Evolutionary conservation across 2,797 vertebrate genomes (phyloP).

Genomic region (Arrhamphus sclerolepis): DNA sequence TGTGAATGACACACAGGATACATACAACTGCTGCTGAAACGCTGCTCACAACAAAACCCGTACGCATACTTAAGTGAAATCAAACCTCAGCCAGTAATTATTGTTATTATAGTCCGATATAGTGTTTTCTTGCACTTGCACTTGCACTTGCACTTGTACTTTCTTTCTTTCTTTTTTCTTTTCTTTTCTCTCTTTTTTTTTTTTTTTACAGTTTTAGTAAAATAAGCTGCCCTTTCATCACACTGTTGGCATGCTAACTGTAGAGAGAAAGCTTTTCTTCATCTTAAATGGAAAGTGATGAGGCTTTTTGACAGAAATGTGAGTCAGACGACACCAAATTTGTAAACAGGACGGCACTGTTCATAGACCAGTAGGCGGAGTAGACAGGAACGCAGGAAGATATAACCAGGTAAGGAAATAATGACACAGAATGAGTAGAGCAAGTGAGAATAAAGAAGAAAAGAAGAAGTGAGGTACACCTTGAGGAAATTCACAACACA

Average conservation of each 20-base stretch:
- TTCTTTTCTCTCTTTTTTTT: not conserved
- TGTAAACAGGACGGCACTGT: conserved; percentile 21
- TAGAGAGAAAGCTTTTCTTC: conserved; percentile 3
- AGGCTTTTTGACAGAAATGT: conserved; percentile 32
- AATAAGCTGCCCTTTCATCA: not conserved
- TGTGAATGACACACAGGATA: too few species aligned
- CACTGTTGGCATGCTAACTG: conserved; percentile 1
- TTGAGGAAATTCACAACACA: conserved; percentile 43
- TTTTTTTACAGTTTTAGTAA: not conserved
- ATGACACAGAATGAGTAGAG: conserved; percentile 60
- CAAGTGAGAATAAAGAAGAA: conserved; percentile 28
- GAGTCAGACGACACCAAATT: conserved; percentile 29
- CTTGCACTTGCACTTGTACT: too few species aligned
- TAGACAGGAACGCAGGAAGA: conserved; percentile 62
- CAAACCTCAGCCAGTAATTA: too few species aligned
- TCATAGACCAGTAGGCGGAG: conserved; percentile 41
- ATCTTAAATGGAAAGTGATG: conserved; percentile 45
- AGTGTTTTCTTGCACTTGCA: too few species aligned
- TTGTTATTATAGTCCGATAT: too few species aligned
- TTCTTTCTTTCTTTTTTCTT: too few species aligned
- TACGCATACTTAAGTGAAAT: too few species aligned
- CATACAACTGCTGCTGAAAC: too few species aligned
- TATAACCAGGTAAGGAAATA: conserved; percentile 72
- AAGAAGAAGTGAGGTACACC: conserved; percentile 40
- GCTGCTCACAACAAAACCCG: too few species aligned